Evolutionary conservation across 2,888 invertebrate genomes (phyloP).

Genomic region (Calameuta filiformis): DNA sequence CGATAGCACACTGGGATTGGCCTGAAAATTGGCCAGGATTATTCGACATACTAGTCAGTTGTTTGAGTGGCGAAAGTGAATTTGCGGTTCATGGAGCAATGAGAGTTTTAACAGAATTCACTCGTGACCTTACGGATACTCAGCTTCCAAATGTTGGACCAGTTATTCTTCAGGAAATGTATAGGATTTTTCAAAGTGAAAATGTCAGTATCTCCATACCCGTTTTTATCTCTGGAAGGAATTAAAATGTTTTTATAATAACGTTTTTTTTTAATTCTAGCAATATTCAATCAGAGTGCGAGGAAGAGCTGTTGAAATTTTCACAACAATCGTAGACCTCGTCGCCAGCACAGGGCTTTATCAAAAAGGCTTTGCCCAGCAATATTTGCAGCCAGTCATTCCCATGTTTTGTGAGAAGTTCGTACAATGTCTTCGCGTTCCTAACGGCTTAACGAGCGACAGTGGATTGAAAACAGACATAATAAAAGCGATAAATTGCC

Average conservation of each 20-base stretch:
- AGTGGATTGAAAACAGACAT: constrained; percentile 75
- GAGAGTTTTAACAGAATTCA: constrained; percentile 77
- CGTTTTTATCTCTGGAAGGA: background rate
- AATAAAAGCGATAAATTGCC: constrained; percentile 72
- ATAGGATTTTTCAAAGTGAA: constrained; percentile 74
- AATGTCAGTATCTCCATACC: constrained; percentile 60
- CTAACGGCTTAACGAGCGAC: constrained; percentile 70
- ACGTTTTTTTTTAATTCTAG: constrained; percentile 46
- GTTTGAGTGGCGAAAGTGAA: constrained; percentile 71
- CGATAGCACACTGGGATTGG: constrained; percentile 80
- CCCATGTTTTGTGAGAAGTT: constrained; percentile 76
- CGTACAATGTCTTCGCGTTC: constrained; percentile 69
- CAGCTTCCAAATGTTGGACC: constrained; percentile 77
- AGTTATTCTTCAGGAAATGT: constrained; percentile 77
- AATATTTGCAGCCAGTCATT: constrained; percentile 74
- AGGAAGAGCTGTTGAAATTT: constrained; percentile 75
- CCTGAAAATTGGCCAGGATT: constrained; percentile 78
- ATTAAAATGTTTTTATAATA: constrained; percentile 2
- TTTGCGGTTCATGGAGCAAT: constrained; percentile 77
- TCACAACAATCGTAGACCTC: constrained; percentile 72
- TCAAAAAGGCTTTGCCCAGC: constrained; percentile 70
- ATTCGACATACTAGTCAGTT: constrained; percentile 75
- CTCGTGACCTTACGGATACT: constrained; percentile 73
- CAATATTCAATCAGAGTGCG: constrained; percentile 71
- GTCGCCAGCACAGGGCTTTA: constrained; percentile 68